Base-by-base conservation (phyloP, 2,888 invertebrate species). In the Macaria liturata region DNA sequence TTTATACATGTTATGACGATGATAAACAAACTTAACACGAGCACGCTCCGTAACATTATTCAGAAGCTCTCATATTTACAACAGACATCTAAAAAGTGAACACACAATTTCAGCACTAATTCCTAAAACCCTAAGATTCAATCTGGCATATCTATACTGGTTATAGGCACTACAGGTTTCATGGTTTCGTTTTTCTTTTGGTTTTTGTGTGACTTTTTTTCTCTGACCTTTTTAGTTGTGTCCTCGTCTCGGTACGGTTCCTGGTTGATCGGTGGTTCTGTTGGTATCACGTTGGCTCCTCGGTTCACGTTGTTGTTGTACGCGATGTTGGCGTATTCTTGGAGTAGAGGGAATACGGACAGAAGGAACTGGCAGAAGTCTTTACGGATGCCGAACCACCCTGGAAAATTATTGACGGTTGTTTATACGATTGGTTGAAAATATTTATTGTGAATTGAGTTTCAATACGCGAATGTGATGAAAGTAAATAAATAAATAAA, bases 371-470 rank as follows among this genome's bases (percentile, higher is more conserved):
- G 97, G 82, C 98, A 99, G 84, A 99, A 98, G 81, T 98, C 99
- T 92, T 98, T 98, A 50, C 99, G 94, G 72, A 99, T 97, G 53
- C 99, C 99, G 87, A 99, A 99, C 99, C 99, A 99, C 98, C 98
- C 98, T 98, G 87, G 57, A 93, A 93, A 9, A 3, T 20, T 1
- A 20, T 20, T 1, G 20, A 20, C 20, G 20, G 20, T 2, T 20
- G 20, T 20, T 20, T 20, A 20, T 20, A 20, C 20, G 2, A 20
- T 20, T 20, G 20, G 20, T 20, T 20, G 20, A 20, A 20, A 20
- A 20, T 20, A 20, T 20, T 20, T 20, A 20, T 20, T 20, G 20
- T 20, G 20, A 20, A 20, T 20, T 20, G 20, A 20, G 20, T 20
- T 20, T 20, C 20, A 20, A 20, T 20, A 20, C 1, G 20, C 20